These are phyloP conservation scores for Rallus crepitans DNA, from an alignment of 2,797 vertebrate species.

Conservation along the genomic window DNA sequence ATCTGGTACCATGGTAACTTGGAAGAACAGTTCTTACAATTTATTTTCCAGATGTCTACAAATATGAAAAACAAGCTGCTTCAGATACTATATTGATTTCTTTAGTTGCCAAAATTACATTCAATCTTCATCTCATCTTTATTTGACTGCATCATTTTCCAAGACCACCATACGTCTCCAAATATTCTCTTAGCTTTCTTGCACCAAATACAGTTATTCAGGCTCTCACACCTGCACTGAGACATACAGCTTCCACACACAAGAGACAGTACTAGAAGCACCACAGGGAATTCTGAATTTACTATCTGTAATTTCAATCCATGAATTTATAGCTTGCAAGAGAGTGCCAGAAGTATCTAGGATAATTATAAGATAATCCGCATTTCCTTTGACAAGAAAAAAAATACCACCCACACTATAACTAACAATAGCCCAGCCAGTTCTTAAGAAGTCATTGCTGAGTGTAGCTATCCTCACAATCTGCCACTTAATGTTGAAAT, in stretches of 20 bases:
- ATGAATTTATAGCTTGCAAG: constrained; percentile 32
- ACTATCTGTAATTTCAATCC: constrained; percentile 30
- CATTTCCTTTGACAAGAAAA: constrained; percentile 41
- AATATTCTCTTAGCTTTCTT: neutral
- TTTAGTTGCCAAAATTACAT: neutral
- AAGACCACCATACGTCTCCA: neutral
- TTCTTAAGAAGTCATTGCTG: neutral
- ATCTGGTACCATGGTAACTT: constrained; percentile 24
- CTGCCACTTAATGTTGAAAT: neutral
- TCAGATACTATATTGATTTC: neutral
- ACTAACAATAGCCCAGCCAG: neutral
- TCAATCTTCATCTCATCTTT: neutral
- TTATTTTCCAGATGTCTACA: constrained; percentile 2
- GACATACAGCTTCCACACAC: neutral
- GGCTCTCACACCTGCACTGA: neutral
- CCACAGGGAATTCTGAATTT: neutral
- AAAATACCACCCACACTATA: neutral
- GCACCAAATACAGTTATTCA: neutral
- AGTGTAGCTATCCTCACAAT: neutral
- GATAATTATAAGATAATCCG: constrained; percentile 11
- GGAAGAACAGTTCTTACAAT: neutral
- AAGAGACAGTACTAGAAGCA: neutral
- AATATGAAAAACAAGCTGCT: neutral
- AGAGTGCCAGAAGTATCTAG: constrained; percentile 1
- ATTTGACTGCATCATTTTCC: neutral